phyloP scores from a whole-genome alignment of 2,888 invertebrate genomes.

The Hyles lineata region DNA sequence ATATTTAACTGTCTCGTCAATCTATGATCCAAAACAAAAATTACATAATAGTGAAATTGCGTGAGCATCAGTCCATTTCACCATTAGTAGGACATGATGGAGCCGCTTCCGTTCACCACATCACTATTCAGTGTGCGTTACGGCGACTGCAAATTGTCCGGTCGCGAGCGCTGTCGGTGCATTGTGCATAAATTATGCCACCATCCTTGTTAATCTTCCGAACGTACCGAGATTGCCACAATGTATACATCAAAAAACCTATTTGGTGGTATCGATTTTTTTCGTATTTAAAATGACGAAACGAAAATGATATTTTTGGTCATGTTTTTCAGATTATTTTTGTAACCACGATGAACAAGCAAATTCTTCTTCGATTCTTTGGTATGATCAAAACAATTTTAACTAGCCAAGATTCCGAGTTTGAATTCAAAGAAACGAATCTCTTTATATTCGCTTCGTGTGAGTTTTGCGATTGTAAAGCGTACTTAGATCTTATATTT shows the following conservation, averaged over 20 bases:
- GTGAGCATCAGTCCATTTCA: constrained; percentile 19
- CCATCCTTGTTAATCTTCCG: constrained; percentile 12
- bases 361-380: no score
- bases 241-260: neutral
- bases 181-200: constrained; percentile 29
- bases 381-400: no score
- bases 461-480: no score
- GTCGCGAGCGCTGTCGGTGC: constrained; percentile 20
- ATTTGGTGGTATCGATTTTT: neutral
- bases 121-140: constrained; percentile 32
- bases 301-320: no score
- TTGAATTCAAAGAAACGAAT: no score
- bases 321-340: no score
- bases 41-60: constrained; percentile 15
- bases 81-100: constrained; percentile 26
- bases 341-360: no score
- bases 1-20: neutral
- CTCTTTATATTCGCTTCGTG: no score
- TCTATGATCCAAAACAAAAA: constrained; percentile 4
- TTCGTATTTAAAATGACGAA: no score
- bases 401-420: no score
- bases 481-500: no score
- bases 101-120: constrained; percentile 27
- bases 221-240: neutral
- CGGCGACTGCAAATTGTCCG: constrained; percentile 29